phyloP scores from a whole-genome alignment of 2,113 vertebrate species.

The Capreolus pygargus region DNA sequence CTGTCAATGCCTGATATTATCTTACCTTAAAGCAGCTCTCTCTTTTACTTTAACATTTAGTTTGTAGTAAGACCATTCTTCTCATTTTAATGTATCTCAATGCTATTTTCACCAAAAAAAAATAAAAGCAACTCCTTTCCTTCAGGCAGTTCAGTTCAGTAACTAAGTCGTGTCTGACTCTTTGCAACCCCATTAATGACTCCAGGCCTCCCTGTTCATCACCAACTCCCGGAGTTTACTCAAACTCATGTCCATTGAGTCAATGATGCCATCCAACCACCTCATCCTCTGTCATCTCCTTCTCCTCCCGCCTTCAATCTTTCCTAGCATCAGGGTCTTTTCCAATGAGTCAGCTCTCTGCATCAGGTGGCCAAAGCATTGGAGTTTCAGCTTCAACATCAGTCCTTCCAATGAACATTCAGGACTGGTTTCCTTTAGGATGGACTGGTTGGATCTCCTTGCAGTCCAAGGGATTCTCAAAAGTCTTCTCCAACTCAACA shows the following conservation, averaged over 20 bases:
- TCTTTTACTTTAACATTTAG: neutral
- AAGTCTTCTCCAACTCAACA: neutral
- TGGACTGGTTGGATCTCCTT: neutral
- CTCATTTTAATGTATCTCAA: neutral
- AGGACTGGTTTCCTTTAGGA: neutral
- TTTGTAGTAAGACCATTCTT: neutral
- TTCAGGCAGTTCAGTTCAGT: neutral
- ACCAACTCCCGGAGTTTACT: too few relatives aligned
- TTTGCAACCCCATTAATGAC: fast-evolving
- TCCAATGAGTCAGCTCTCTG: neutral
- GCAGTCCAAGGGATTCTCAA: neutral
- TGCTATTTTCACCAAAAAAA: neutral
- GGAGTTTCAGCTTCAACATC: neutral
- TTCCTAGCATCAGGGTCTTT: too few relatives aligned
- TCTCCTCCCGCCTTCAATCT: too few relatives aligned
- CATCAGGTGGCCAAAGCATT: neutral
- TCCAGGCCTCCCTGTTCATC: too few relatives aligned
- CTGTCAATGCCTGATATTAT: neutral
- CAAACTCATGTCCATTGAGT: too few relatives aligned
- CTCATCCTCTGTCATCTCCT: too few relatives aligned
- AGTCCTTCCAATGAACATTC: neutral
- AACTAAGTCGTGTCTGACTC: neutral
- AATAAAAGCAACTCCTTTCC: too few relatives aligned
- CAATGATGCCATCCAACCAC: too few relatives aligned
- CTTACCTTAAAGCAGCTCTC: neutral